These are phyloP conservation scores for Caenorhabditis sp. DNA, from an alignment of 2,888 invertebrate species.

Conservation along the genomic window DNA sequence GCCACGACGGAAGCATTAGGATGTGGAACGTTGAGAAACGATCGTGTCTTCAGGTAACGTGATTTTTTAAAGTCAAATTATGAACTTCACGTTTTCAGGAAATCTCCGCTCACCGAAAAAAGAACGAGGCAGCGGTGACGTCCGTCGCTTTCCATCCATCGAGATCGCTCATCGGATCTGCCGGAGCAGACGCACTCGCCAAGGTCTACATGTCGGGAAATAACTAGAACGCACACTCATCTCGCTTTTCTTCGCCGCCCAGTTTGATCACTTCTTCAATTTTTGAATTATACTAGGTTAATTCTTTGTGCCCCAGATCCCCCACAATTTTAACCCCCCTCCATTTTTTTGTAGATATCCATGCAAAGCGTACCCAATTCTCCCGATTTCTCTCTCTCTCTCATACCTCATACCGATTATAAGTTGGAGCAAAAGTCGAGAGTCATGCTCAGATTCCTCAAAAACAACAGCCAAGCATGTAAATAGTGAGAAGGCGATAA, in stretches of 20 bases:
- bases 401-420: background rate
- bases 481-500: slow-evolving; percentile 16
- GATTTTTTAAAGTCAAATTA: background rate
- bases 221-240: slow-evolving; percentile 1
- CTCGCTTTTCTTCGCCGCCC: background rate
- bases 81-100: slow-evolving; percentile 82
- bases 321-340: slow-evolving; percentile 12
- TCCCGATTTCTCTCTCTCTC: background rate
- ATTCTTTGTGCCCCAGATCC: slow-evolving; percentile 5
- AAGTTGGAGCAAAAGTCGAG: slow-evolving; percentile 15
- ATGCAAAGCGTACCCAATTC: slow-evolving; percentile 10
- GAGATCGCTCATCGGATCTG: slow-evolving; percentile 97
- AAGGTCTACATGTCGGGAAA: slow-evolving; percentile 84
- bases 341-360: slow-evolving; percentile 39
- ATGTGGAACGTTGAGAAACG: slow-evolving; percentile 88
- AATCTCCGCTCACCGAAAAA: slow-evolving; percentile 98
- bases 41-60: slow-evolving; percentile 89
- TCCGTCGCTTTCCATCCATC: slow-evolving; percentile 99
- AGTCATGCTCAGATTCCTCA: background rate
- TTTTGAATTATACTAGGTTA: slow-evolving; percentile 20
- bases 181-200: slow-evolving; percentile 97
- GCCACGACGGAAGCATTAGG: slow-evolving; percentile 83
- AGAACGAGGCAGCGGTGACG: slow-evolving; percentile 98
- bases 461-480: slow-evolving; percentile 6
- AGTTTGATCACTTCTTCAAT: slow-evolving; percentile 1